Base-by-base conservation (phyloP, 37 sponge, comb jelly and placozoan genomes). In the Petrosia ficiformis region DNA sequence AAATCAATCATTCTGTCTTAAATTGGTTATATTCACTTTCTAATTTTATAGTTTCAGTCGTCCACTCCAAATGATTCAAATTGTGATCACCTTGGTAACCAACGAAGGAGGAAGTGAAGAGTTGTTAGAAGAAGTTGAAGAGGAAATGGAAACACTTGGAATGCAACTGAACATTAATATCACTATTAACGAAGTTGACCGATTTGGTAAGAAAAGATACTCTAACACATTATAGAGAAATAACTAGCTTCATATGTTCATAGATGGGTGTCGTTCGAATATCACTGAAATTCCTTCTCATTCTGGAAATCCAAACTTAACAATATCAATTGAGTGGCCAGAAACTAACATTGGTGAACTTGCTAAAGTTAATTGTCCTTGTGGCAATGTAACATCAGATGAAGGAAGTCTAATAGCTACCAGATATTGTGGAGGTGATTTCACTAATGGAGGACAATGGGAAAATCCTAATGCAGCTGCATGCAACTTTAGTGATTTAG, bases 401-500 rank as follows among this genome's bases (percentile, higher is more conserved):
- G 54, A 14, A 19, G 54, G 54, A 19, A 19, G 14, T 19, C 14
- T 48, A 48, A 16, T 22, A 2, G 88, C 82, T 38, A 72, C 77
- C 11, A 54, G 88, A 28, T 31, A 22, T 34, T 87, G 88, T 77
- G 73, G 39, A 21, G 88, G 88, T 30, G 38, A 77, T 39, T 87
- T 77, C 64, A 38, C 24, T 8, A 41, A n/a, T 77, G 78, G 82
- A 67, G 82, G 67, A 64, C 21, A 31, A 48, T 87, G 88, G 88
- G 37, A 43, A 26, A 31, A 52, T 2, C 71, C 82, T 35, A 29
- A 66, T 31, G 37, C 30, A 2, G 22, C 43, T 26, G 30, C 42
- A 1, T 87, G 88, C 37, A 32, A 87, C 35, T 81, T 87, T 39
- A 44, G 64, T 48, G 57, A 25, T 44, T 39, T 33, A 1, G 67